Percentiles rank a stretch among this genome's conserved stretches.
Evolutionary conservation across 2,888 invertebrate genomes (phyloP).

Genomic region (Amiota mariae): DNA sequence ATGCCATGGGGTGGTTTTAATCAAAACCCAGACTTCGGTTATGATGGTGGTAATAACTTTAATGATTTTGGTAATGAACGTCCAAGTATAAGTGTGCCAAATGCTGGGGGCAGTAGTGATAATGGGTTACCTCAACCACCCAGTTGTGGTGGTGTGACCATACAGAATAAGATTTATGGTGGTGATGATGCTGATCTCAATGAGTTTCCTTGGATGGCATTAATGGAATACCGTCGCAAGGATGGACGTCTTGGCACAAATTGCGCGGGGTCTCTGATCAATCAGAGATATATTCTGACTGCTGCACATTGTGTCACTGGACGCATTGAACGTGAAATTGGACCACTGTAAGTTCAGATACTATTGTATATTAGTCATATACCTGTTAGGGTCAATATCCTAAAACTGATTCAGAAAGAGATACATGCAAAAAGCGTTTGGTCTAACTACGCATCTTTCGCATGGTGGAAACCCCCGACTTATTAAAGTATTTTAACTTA

Average conservation of each 20-base stretch:
- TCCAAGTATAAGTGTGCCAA: background rate
- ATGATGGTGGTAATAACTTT: background rate
- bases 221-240: constrained; percentile 76
- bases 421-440: background rate
- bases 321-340: constrained; percentile 74
- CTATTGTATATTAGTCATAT: background rate
- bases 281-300: constrained; percentile 76
- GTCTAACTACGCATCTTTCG: background rate
- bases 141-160: constrained; percentile 68
- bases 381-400: constrained; percentile 40
- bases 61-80: background rate
- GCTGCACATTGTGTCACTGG: constrained; percentile 79
- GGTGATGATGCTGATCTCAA: constrained; percentile 77
- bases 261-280: constrained; percentile 71
- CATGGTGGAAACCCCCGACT: constrained; percentile 54
- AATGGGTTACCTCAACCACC: constrained; percentile 63
- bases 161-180: constrained; percentile 77
- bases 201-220: constrained; percentile 82
- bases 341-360: constrained; percentile 75
- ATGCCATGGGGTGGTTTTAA: background rate
- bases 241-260: constrained; percentile 46
- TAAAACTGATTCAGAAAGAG: constrained; percentile 39
- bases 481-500: constrained; percentile 59
- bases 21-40: background rate
- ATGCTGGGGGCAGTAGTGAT: background rate